Percentiles rank a stretch among this genome's conserved stretches.
Conservation (phyloP, 1,140 invertebrate genomes). For the Trialeurodes vaporariorum region DNA sequence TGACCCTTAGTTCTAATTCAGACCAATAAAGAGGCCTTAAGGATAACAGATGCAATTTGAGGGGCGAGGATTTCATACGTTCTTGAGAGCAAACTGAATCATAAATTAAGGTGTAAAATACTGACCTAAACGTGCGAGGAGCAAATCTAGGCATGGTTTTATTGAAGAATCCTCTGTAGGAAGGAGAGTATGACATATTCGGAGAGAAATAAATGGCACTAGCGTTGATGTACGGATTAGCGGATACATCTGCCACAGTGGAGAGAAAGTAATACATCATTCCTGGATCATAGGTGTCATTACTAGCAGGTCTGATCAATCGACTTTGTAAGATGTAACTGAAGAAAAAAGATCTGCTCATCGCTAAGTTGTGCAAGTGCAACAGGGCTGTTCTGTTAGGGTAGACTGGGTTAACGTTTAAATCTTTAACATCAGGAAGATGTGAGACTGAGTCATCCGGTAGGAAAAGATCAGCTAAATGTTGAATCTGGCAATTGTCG, state of each 20-base stretch:
- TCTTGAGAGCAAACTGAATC: no score
- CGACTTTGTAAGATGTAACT: slow-evolving; percentile 87
- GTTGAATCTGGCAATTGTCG: slow-evolving; percentile 81
- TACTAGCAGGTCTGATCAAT: slow-evolving; percentile 77
- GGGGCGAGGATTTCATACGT: no score
- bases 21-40: no score
- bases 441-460: slow-evolving; percentile 76
- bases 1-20: no score
- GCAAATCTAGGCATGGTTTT: slow-evolving; percentile 92
- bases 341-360: slow-evolving; percentile 90
- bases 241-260: slow-evolving; percentile 85
- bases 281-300: slow-evolving; percentile 88
- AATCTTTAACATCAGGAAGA: slow-evolving; percentile 84
- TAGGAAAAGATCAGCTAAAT: slow-evolving; percentile 71
- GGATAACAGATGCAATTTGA: no score
- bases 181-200: slow-evolving; percentile 87
- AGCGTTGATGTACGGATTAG: slow-evolving; percentile 85
- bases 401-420: slow-evolving; percentile 90
- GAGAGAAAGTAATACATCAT: slow-evolving; percentile 98
- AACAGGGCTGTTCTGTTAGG: slow-evolving; percentile 86
- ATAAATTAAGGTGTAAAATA: no score
- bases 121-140: slow-evolving; percentile 66
- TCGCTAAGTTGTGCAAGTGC: slow-evolving; percentile 90
- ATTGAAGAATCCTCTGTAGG: slow-evolving; percentile 92
- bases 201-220: slow-evolving; percentile 90